Evolutionary conservation across 1,140 invertebrate species (phyloP), one percentile per base, ranked within the genome.

Genomic region (Hylyphantes graminicola): DNA sequence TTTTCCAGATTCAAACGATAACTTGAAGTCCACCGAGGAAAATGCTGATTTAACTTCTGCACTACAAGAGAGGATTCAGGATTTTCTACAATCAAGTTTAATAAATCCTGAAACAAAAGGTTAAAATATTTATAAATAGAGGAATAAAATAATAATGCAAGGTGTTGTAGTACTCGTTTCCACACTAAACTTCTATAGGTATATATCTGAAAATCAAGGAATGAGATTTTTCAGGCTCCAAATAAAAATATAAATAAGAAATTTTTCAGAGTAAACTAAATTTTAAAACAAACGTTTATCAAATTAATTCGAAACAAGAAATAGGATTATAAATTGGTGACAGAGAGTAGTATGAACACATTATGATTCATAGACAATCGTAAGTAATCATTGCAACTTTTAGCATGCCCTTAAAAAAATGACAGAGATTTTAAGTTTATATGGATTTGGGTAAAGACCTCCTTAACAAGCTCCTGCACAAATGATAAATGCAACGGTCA

Each of bases 31-130:
- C 76, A 78, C 10, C 63, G 59, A 21, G 76, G 76, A 65, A 78
- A 78, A 78, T 78, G 51, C n/a, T 57, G 50, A 55, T 78, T 78
- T 1, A 78, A 15, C 48, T 67, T 78, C n/a, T 78, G 61, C 6
- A 78, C 12, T 8, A 78, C 19, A 35, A 64, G 50, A 5, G 76
- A 21, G 7, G 61, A 54, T 15, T 78, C 76, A 21, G 51, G 19
- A 55, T 55, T 53, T 65, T 65, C 59, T n/a, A 54, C 11, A 67
- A 78, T 67, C 11, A 67, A 78, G 15, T 67, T 67, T 15, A 78
- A n/a, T 50, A 78, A 67, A 65, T 78, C 76, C 76, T 78, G 21
- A 19, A 54, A 55, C 9, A 51, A 50, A 74, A 35, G 48, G 53
- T 15, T n/a, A 4, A 53, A 54, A 7, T 72, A 11, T 3, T 72